A percentile compares a stretch with the other conserved stretches of the same genome.
Conservation (phyloP, 2,113 vertebrate species). For the Amazona guildingii region DNA sequence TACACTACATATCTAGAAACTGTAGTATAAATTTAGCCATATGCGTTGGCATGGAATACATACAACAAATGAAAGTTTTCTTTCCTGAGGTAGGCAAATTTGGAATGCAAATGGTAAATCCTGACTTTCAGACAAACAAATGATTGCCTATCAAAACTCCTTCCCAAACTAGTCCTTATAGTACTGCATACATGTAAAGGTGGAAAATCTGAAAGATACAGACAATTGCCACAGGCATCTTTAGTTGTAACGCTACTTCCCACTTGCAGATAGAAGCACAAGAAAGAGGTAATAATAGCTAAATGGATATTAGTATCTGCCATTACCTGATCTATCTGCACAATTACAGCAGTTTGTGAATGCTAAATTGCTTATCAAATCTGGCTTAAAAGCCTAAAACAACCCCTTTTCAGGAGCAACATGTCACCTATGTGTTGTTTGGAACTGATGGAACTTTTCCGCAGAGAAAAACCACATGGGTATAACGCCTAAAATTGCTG, state of each 20-base stretch:
- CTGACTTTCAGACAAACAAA: conserved; percentile 47
- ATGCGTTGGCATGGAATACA: background rate
- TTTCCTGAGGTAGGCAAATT: background rate
- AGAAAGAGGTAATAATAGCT: conserved; percentile 45
- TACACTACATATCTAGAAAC: background rate
- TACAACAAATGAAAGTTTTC: background rate
- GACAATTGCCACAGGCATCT: conserved; percentile 28
- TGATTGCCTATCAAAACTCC: conserved; percentile 29
- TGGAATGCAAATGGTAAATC: conserved; percentile 42
- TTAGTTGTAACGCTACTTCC: conserved; percentile 26
- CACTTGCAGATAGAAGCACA: conserved; percentile 1
- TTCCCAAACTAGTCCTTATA: conserved; percentile 32
- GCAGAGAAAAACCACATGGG: conserved; percentile 4
- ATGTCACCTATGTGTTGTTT: background rate
- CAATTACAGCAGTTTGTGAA: conserved; percentile 35
- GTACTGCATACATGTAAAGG: background rate
- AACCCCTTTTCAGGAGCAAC: background rate
- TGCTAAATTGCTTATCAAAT: conserved; percentile 18
- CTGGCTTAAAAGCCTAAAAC: conserved; percentile 18
- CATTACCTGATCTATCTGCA: conserved; percentile 34
- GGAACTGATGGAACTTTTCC: conserved; percentile 33
- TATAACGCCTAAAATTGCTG: background rate
- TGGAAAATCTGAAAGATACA: conserved; percentile 13
- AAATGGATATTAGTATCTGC: conserved; percentile 52
- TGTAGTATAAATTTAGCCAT: background rate